These are phyloP conservation scores for Alca torda DNA, from an alignment of 2,797 vertebrate genomes.

Conservation along the genomic window DNA sequence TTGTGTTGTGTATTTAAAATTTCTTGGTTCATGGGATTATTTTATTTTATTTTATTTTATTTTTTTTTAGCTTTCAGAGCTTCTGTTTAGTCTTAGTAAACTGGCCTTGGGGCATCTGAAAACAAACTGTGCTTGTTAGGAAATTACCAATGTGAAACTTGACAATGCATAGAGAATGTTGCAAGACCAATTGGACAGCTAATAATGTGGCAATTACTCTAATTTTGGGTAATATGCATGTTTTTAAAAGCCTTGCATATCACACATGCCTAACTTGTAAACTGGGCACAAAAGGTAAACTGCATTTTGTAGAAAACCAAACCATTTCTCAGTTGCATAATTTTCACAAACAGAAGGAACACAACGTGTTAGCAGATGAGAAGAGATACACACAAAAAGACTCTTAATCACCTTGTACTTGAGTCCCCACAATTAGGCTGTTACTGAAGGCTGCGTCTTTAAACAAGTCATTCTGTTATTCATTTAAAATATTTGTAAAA, in stretches of 20 bases:
- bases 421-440: background rate
- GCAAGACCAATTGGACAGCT: slow-evolving; percentile 59
- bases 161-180: slow-evolving; percentile 70
- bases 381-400: background rate
- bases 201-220: slow-evolving; percentile 61
- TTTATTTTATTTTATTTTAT: background rate
- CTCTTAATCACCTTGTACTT: background rate
- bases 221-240: slow-evolving; percentile 31
- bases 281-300: background rate
- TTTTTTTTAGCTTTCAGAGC: slow-evolving; percentile 19
- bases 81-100: slow-evolving; percentile 74
- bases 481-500: slow-evolving; percentile 31
- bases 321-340: background rate
- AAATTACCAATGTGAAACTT: slow-evolving; percentile 77
- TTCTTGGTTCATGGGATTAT: slow-evolving; percentile 25
- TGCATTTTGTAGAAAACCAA: background rate
- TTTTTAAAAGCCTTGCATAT: background rate
- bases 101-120: slow-evolving; percentile 79
- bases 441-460: background rate
- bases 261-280: background rate
- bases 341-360: background rate
- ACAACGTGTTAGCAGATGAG: background rate
- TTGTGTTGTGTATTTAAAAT: slow-evolving; percentile 51
- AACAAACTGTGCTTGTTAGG: slow-evolving; percentile 80
- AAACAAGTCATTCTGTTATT: background rate